Evolutionary conservation across 2,888 invertebrate genomes (phyloP).

Genomic region (Apamea anceps): DNA sequence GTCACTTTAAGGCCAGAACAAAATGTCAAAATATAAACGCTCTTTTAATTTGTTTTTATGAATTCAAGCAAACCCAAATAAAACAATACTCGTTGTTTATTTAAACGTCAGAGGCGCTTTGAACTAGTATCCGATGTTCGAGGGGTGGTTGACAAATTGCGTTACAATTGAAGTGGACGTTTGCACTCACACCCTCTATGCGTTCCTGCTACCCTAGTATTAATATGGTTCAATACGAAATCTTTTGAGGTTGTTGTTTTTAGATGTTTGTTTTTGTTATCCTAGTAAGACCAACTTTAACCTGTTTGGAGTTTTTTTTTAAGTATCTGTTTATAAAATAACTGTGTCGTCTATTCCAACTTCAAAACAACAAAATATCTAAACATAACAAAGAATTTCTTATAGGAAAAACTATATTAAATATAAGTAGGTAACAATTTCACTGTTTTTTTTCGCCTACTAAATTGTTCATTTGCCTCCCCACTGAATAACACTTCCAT

Average conservation of each 20-base stretch:
- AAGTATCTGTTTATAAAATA: background rate
- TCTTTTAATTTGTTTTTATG: background rate
- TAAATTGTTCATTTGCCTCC: background rate
- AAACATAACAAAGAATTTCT: too few relatives aligned
- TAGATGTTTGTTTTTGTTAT: background rate
- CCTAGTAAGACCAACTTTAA: background rate
- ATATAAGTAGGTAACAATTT: background rate
- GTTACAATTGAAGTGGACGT: slow-evolving; percentile 74
- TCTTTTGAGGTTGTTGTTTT: background rate
- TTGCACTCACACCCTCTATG: slow-evolving; percentile 49
- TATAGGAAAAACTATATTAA: too few relatives aligned
- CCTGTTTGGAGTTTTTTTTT: background rate
- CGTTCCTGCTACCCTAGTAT: slow-evolving; percentile 54
- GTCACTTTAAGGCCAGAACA: background rate
- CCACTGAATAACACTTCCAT: slow-evolving; percentile 3
- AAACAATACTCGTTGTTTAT: slow-evolving; percentile 47
- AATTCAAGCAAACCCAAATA: background rate
- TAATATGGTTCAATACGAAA: slow-evolving; percentile 24
- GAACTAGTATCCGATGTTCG: slow-evolving; percentile 49
- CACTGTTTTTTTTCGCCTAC: background rate
- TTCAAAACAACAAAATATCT: background rate
- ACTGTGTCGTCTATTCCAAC: background rate
- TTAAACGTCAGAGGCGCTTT: slow-evolving; percentile 30
- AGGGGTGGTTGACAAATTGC: slow-evolving; percentile 82
- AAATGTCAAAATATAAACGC: too few relatives aligned